A percentile compares a stretch with the other conserved stretches of the same genome.
Evolutionary conservation across 2,888 invertebrate genomes (phyloP).

Genomic region (Nemurella pictetii): DNA sequence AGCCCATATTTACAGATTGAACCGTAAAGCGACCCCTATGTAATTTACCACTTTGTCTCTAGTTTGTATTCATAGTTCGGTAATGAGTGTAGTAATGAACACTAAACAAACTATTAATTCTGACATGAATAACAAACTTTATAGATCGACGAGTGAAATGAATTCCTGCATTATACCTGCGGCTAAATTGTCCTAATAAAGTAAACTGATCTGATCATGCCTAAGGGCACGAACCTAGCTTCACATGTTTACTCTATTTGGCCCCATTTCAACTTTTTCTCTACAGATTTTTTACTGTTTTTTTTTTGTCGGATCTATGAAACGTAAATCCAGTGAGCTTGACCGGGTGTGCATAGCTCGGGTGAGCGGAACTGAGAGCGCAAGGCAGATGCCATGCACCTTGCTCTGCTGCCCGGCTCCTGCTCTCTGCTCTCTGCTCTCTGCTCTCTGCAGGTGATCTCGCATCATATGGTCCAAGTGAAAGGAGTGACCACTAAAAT

Average conservation of each 20-base stretch:
- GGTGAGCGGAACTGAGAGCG: too few relatives aligned
- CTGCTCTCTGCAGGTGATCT: not conserved
- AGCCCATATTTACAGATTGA: not conserved
- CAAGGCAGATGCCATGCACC: too few relatives aligned
- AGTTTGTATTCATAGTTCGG: not conserved
- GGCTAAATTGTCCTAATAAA: too few relatives aligned
- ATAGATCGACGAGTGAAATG: not conserved
- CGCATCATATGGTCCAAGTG: not conserved
- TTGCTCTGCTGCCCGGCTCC: too few relatives aligned
- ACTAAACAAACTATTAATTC: not conserved
- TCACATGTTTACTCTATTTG: not conserved
- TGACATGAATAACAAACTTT: not conserved
- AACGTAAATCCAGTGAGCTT: not conserved
- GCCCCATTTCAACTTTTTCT: constrained; percentile 16
- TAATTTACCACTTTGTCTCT: not conserved
- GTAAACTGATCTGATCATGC: not conserved
- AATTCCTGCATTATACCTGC: not conserved
- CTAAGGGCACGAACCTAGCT: not conserved
- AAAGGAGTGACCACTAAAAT: not conserved
- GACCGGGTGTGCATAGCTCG: not conserved
- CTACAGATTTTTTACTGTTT: not conserved
- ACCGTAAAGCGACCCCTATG: not conserved
- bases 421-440: too few relatives aligned
- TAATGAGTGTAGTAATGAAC: not conserved
- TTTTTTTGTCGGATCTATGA: not conserved